These are phyloP conservation scores for Drosophila quinaria DNA, from an alignment of 2,888 invertebrate genomes.

Conservation along the genomic window DNA sequence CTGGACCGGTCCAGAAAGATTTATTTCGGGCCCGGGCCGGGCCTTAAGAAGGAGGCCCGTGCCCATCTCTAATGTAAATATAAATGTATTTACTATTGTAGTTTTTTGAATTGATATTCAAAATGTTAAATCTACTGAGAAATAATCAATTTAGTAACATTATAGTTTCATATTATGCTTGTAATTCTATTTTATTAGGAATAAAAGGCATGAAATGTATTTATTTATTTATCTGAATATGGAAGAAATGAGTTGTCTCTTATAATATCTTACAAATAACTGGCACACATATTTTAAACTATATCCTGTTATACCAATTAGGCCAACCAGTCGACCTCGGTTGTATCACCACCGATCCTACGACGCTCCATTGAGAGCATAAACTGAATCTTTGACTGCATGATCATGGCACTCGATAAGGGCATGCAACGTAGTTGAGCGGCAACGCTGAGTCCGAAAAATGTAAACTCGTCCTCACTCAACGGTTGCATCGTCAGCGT, in stretches of 20 bases:
- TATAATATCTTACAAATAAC: neutral
- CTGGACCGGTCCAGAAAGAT: too few relatives aligned
- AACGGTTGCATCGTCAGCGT: conserved; percentile 6
- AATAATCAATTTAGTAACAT: neutral
- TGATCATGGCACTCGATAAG: conserved; percentile 61
- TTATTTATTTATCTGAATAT: neutral
- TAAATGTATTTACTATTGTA: too few relatives aligned
- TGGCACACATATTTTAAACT: neutral
- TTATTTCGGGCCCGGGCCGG: too few relatives aligned
- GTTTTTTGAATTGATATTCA: too few relatives aligned
- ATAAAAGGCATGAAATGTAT: neutral
- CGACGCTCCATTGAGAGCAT: conserved; percentile 67
- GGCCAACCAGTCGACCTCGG: conserved; percentile 18
- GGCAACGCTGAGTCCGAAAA: conserved; percentile 65
- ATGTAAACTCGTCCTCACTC: conserved; percentile 69
- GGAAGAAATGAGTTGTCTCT: neutral
- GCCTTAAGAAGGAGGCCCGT: too few relatives aligned
- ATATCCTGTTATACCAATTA: neutral
- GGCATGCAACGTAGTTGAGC: conserved; percentile 71
- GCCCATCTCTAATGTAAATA: too few relatives aligned
- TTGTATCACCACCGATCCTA: conserved; percentile 46
- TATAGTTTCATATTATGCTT: too few relatives aligned
- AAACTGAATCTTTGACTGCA: conserved; percentile 69
- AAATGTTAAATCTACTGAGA: too few relatives aligned
- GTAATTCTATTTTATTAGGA: neutral